Percentiles rank a stretch among this genome's conserved stretches.
Conservation (phyloP, 2,113 vertebrate genomes). For the Tetrax tetrax region DNA sequence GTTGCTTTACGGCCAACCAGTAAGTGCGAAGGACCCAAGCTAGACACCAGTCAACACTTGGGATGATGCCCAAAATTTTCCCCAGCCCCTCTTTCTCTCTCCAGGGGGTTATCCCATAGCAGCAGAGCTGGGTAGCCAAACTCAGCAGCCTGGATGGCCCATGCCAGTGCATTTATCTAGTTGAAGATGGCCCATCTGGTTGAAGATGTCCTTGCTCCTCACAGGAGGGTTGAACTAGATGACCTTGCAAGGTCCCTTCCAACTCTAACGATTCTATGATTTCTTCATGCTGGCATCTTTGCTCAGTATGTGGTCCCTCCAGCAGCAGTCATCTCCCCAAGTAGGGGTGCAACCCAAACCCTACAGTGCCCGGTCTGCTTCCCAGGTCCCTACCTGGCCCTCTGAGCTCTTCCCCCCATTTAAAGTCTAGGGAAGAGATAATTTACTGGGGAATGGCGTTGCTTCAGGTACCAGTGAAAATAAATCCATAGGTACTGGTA, state of each 20-base stretch:
- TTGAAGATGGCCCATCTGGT: too few species aligned
- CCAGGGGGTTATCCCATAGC: accelerated
- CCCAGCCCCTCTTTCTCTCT: not conserved
- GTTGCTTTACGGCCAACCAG: not conserved
- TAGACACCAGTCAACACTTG: accelerated
- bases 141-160: not conserved
- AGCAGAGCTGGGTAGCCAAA: not conserved
- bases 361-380: not conserved
- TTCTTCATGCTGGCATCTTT: not conserved
- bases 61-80: not conserved
- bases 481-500: not conserved
- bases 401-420: not conserved
- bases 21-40: not conserved
- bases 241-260: too few species aligned
- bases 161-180: not conserved
- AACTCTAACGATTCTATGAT: too few species aligned
- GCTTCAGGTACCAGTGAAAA: not conserved
- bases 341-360: not conserved
- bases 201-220: too few species aligned
- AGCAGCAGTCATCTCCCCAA: not conserved
- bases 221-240: too few species aligned
- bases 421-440: not conserved
- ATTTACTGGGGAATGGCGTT: not conserved
- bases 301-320: not conserved
- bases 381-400: not conserved